These are phyloP conservation scores for Trachops cirrhosus DNA, from an alignment of 2,797 vertebrate species.

Conservation along the genomic window DNA sequence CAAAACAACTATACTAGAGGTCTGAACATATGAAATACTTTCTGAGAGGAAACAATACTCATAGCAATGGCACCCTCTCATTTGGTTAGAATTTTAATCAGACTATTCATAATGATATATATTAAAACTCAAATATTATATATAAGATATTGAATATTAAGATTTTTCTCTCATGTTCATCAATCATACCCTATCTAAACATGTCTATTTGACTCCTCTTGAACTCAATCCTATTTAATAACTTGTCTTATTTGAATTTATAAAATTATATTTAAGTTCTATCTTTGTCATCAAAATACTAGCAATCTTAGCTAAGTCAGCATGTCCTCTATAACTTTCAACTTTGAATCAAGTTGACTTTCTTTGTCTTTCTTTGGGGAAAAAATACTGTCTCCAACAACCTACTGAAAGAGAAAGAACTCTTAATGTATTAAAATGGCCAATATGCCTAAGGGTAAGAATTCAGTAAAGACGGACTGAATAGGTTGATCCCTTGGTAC, in stretches of 20 bases:
- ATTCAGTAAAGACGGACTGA: neutral
- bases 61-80: neutral
- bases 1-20: neutral
- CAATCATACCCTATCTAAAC: neutral
- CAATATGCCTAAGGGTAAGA: neutral
- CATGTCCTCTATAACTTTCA: neutral
- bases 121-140: neutral
- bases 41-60: neutral
- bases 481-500: neutral
- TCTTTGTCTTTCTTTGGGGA: neutral
- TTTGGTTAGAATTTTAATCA: neutral
- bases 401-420: neutral
- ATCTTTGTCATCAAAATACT: neutral
- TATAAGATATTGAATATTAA: neutral
- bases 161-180: neutral
- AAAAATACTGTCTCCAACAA: neutral
- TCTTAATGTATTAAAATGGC: neutral
- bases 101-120: neutral
- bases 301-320: neutral
- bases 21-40: neutral
- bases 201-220: neutral
- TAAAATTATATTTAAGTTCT: neutral
- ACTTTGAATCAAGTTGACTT: constrained; percentile 5
- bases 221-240: neutral
- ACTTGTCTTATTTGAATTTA: neutral